Conservation (phyloP, 1,140 invertebrate genomes). For the Microplitis demolitor region DNA sequence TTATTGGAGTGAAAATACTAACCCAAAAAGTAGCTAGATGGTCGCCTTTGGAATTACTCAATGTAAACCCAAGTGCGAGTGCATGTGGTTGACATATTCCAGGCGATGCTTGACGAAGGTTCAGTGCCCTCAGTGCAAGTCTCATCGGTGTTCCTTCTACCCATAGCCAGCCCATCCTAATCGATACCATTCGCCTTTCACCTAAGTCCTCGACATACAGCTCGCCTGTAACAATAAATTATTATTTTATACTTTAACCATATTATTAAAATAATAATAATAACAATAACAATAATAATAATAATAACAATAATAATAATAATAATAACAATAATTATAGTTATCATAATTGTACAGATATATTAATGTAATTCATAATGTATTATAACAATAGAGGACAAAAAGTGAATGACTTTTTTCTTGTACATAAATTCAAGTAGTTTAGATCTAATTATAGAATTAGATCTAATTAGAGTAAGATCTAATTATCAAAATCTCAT, state of each 20-base stretch:
- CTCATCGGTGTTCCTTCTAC: slow-evolving; percentile 56
- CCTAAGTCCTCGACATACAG: slow-evolving; percentile 58
- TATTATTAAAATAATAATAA: neutral
- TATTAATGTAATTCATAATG: too few relatives aligned
- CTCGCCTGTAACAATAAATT: slow-evolving; percentile 54
- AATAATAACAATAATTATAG: too few relatives aligned
- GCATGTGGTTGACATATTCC: slow-evolving; percentile 54
- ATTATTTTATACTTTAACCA: neutral
- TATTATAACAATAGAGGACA: too few relatives aligned
- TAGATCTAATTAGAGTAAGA: too few relatives aligned
- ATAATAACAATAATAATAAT: too few relatives aligned
- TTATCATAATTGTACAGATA: too few relatives aligned
- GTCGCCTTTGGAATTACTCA: slow-evolving; percentile 53
- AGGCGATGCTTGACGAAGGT: slow-evolving; percentile 57
- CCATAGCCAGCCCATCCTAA: slow-evolving; percentile 60
- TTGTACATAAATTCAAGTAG: too few relatives aligned
- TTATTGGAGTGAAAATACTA: slow-evolving; percentile 29
- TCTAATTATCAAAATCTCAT: too few relatives aligned
- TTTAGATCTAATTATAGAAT: too few relatives aligned
- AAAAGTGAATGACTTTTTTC: too few relatives aligned
- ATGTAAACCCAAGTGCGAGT: slow-evolving; percentile 54
- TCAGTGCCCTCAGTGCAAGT: slow-evolving; percentile 59
- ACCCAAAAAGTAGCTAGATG: slow-evolving; percentile 58
- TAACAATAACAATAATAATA: too few relatives aligned
- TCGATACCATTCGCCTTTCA: slow-evolving; percentile 53